Evolutionary conservation across 1,140 invertebrate species (phyloP), one percentile per base, ranked within the genome.

Genomic region (Cyclina sinensis): DNA sequence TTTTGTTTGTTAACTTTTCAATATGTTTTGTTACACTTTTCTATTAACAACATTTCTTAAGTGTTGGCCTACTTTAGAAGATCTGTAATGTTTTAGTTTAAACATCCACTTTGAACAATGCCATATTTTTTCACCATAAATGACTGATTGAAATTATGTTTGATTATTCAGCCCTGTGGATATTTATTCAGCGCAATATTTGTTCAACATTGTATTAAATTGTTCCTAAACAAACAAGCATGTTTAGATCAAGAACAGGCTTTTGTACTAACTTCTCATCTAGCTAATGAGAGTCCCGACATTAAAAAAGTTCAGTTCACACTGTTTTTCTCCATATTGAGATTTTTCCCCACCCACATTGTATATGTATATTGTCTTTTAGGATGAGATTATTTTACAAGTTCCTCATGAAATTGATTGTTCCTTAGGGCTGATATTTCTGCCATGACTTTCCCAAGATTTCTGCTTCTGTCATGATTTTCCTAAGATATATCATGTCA

Each of bases 101-200:
- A 88, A 88, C 85, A 83, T 88, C 86, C 86, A 73, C 18, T 70
- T 70, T 62, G 68, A 74, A 88, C 86, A 88, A 88, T 82, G 54
- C 37, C 18, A 88, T 82, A 82, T 83, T 82, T 88, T 83, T 88
- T 78, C 86, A 30, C n/a, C 65, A 65, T 74, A 88, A 88, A 88
- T 88, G 86, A 88, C 65, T 82, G 86, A 88, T 88, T 88, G 86
- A 83, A 88, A 70, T 82, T 82, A 48, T 88, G 79, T 88, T 88
- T 88, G 86, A 73, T 76, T 82, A 74, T 48, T 24, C 24, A 62
- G 62, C 46, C 68, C 46, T 54, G 35, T 48, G n/a, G 57, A 76
- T 88, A 88, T 88, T 88, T 88, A 70, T 80, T 82, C 74, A 82
- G 79, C 57, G 65, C 30, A 35, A 76, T 88, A 62, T 88, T 88